Base-by-base conservation (phyloP, 2,113 vertebrate species). In the Mirza zaza region DNA sequence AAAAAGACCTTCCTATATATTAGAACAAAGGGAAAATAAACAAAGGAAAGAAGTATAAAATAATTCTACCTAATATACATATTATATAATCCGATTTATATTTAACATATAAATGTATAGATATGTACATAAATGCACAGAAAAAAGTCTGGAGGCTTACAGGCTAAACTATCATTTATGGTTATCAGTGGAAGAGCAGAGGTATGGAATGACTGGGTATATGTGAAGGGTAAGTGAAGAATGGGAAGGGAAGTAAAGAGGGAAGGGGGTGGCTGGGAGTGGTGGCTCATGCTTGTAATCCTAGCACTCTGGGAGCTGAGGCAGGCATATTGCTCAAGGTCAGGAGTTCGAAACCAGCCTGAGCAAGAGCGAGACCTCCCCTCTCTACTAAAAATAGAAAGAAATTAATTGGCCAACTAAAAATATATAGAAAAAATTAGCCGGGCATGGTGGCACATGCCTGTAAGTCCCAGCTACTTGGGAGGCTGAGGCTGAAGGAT, bases 21-120 rank as follows among this genome's bases (percentile, higher is more conserved):
- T 87, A 94, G 61, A 96, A 91, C 36, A 75, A 84, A 98, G 42
- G 77, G 23, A 42, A 93, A 67, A 77, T 85, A 94, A 88, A 83
- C 48, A 88, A 29, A 87, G 32, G 81, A 81, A 92, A 94, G 81
- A 77, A 61, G 7, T 82, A 88, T 10, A 84, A 91, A 90, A 87
- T 45, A 36, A 87, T 86, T 96, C 36, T 93, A 81, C 48, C 50
- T 80, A 77, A 63, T 73, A 34, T 45, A 48, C 27, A 42, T 61
- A 45, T 61, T 52, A 91, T 45, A 59, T 55, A 36, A 92, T 77
- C 21, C 65, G 2, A 91, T 82, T 94, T 67, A 73, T 65, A 77
- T 65, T 85, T 90, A 87, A 29, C 75, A 4, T 82, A 5, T 67
- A 55, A 55, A 55, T 55, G 52, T 55, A 55, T 55, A 17, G 52